phyloP scores from a whole-genome alignment of 2,888 invertebrate species.

The Notodonta ziczac region DNA sequence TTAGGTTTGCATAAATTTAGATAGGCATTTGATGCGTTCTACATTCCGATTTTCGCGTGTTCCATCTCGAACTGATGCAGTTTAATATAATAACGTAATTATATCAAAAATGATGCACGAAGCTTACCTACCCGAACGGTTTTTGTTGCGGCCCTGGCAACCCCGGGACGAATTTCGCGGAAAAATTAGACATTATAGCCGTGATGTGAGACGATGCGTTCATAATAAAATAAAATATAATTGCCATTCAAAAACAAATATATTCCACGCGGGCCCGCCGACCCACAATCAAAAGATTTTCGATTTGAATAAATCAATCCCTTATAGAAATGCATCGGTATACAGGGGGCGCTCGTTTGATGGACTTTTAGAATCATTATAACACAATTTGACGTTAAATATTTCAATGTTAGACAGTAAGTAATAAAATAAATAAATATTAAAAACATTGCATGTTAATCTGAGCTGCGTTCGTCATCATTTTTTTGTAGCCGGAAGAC shows the following conservation, averaged over 20 bases:
- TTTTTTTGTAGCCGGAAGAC: too few species aligned
- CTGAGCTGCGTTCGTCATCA: too few species aligned
- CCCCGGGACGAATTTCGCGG: slow-evolving; percentile 74
- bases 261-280: slow-evolving; percentile 63
- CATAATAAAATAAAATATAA: slow-evolving; percentile 82
- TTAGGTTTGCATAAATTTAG: not conserved
- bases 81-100: slow-evolving; percentile 57
- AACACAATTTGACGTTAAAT: not conserved
- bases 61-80: slow-evolving; percentile 18
- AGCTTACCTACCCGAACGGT: slow-evolving; percentile 37
- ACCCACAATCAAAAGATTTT: slow-evolving; percentile 76
- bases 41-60: slow-evolving; percentile 25
- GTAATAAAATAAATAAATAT: too few species aligned
- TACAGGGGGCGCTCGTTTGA: slow-evolving; percentile 52
- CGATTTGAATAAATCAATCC: slow-evolving; percentile 83
- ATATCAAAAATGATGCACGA: slow-evolving; percentile 56
- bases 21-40: not conserved
- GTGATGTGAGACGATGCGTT: slow-evolving; percentile 70
- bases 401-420: too few species aligned
- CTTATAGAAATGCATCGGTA: slow-evolving; percentile 79
- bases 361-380: not conserved
- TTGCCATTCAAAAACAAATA: slow-evolving; percentile 84
- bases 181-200: slow-evolving; percentile 66
- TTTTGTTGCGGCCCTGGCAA: slow-evolving; percentile 47
- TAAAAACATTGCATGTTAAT: too few species aligned